Conservation (phyloP, 2,888 invertebrate species). For the Neoitamus cyanurus region DNA sequence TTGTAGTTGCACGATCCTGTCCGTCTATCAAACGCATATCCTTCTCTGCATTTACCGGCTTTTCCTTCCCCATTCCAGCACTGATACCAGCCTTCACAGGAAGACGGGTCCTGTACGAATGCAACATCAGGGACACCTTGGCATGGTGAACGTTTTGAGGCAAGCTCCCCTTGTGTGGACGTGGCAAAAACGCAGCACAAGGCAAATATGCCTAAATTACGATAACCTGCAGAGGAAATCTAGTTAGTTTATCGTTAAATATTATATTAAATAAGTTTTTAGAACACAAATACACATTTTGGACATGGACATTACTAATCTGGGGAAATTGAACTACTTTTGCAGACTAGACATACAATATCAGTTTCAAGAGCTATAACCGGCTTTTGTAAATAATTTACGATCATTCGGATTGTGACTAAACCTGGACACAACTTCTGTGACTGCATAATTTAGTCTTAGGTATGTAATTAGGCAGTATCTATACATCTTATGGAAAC, state of each 20-base stretch:
- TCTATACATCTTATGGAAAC: too few species aligned
- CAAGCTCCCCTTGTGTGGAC: background rate
- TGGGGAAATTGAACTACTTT: too few species aligned
- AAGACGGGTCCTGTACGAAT: conserved; percentile 21
- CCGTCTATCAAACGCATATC: background rate
- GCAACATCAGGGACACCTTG: conserved; percentile 14
- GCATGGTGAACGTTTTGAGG: background rate
- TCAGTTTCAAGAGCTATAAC: too few species aligned
- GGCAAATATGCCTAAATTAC: background rate
- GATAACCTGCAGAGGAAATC: background rate
- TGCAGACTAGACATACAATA: too few species aligned
- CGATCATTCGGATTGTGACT: too few species aligned
- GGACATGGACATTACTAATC: too few species aligned
- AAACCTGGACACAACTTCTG: too few species aligned
- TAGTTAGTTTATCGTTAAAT: background rate
- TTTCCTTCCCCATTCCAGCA: conserved; percentile 2
- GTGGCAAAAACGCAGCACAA: background rate
- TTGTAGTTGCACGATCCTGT: conserved; percentile 10
- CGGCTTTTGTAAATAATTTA: too few species aligned
- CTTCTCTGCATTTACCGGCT: background rate
- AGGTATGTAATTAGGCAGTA: too few species aligned
- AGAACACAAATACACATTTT: too few species aligned
- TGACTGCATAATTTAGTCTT: too few species aligned
- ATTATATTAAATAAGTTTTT: too few species aligned
- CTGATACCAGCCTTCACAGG: conserved; percentile 19